Conservation (phyloP, 2,113 vertebrate genomes). For the Notarius quadriscutis region DNA sequence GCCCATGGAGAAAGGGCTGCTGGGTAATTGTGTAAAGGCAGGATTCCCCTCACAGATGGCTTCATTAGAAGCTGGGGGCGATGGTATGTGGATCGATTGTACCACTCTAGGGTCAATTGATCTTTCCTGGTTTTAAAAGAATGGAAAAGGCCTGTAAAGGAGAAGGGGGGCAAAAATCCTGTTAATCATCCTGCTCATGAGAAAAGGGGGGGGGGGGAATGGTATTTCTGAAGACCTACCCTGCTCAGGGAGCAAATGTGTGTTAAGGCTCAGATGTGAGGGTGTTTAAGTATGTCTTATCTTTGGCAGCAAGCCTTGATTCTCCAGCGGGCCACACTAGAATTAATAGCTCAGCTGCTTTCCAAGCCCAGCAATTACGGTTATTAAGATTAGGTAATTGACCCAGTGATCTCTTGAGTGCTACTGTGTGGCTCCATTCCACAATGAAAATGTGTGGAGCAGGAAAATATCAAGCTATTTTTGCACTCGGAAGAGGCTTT, state of each 20-base stretch:
- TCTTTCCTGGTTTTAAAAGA: slow-evolving; percentile 30
- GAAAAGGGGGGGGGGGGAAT: background rate
- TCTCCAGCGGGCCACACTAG: slow-evolving; percentile 52
- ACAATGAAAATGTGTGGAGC: slow-evolving; percentile 36
- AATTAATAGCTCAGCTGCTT: slow-evolving; percentile 61
- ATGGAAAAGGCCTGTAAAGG: background rate
- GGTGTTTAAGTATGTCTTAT: slow-evolving; percentile 42
- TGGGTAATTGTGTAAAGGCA: slow-evolving; percentile 54
- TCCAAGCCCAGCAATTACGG: slow-evolving; percentile 53
- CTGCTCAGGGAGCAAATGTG: background rate
- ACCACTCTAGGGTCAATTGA: slow-evolving; percentile 50
- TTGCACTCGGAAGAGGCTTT: slow-evolving; percentile 11
- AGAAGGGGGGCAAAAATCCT: slow-evolving; percentile 11
- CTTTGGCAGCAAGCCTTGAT: slow-evolving; percentile 46
- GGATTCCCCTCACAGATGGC: slow-evolving; percentile 53
- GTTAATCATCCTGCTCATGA: slow-evolving; percentile 43
- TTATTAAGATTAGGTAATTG: slow-evolving; percentile 61
- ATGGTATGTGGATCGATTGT: slow-evolving; percentile 53
- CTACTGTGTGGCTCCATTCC: slow-evolving; percentile 43
- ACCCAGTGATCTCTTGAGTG: slow-evolving; percentile 52
- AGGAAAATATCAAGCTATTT: slow-evolving; percentile 34
- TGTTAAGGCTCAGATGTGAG: slow-evolving; percentile 42
- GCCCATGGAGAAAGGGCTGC: slow-evolving; percentile 34
- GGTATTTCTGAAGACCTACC: slow-evolving; percentile 29
- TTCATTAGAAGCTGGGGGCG: slow-evolving; percentile 53